Evolutionary conservation across 2,888 invertebrate genomes (phyloP).

Genomic region (Lathronympha strigana): DNA sequence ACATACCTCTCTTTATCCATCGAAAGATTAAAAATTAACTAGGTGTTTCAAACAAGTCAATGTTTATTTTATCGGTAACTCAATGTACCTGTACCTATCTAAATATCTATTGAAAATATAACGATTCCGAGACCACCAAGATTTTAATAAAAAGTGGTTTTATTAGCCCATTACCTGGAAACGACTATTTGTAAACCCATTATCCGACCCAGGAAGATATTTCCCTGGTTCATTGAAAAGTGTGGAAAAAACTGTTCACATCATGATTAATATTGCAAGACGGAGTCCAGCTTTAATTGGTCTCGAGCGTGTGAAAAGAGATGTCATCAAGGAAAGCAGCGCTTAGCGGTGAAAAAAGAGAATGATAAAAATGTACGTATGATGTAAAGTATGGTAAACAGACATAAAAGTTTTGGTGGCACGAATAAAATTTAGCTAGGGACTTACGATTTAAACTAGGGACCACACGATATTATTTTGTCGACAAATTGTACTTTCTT

Average conservation of each 20-base stretch:
- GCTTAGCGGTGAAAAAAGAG: constrained; percentile 56
- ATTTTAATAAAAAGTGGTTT: constrained; percentile 15
- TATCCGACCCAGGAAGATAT: constrained; percentile 51
- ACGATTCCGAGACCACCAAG: constrained; percentile 34
- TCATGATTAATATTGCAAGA: constrained; percentile 60
- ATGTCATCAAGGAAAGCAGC: constrained; percentile 64
- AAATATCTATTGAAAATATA: background rate
- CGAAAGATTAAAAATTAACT: background rate
- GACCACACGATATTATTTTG: no score
- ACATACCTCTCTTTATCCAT: no score
- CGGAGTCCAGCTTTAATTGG: constrained; percentile 47
- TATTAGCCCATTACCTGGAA: constrained; percentile 29
- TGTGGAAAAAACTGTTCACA: constrained; percentile 60
- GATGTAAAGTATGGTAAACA: constrained; percentile 44
- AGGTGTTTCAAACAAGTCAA: background rate
- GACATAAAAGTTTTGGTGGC: no score
- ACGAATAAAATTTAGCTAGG: no score
- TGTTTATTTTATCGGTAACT: background rate
- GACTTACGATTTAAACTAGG: no score
- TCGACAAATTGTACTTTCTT: no score
- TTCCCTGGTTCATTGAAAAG: constrained; percentile 63
- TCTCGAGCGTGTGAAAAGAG: constrained; percentile 68
- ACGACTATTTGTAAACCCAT: constrained; percentile 37
- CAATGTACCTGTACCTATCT: background rate
- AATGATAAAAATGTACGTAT: constrained; percentile 40